phyloP scores from a whole-genome alignment of 2,113 vertebrate genomes.

The Columba janthina region DNA sequence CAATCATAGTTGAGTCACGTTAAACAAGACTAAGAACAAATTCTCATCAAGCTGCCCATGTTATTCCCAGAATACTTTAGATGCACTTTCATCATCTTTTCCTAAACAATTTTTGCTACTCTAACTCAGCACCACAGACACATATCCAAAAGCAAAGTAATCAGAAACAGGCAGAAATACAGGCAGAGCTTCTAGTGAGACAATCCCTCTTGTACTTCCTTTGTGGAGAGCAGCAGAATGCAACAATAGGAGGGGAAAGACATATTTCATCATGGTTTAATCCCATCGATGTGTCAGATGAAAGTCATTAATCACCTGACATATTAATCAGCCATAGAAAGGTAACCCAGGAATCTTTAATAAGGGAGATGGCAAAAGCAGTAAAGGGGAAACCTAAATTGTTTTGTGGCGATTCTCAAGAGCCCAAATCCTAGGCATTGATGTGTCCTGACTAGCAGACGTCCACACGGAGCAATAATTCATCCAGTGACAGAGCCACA shows the following conservation, averaged over 20 bases:
- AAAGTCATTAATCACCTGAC: constrained; percentile 39
- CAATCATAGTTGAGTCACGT: rapidly evolving
- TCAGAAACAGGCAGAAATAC: background rate
- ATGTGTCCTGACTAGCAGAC: background rate
- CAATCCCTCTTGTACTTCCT: background rate
- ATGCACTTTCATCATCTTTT: background rate
- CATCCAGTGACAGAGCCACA: background rate
- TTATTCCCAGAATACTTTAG: background rate
- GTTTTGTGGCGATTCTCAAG: background rate
- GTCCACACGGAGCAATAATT: background rate
- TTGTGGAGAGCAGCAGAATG: background rate
- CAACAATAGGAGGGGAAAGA: background rate
- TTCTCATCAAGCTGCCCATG: background rate
- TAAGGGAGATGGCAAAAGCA: background rate
- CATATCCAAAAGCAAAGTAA: background rate
- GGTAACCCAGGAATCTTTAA: background rate
- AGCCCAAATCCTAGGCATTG: background rate
- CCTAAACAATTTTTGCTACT: background rate
- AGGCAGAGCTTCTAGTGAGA: background rate
- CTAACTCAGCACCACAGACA: background rate
- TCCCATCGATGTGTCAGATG: background rate
- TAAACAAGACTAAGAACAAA: background rate
- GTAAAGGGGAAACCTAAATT: background rate
- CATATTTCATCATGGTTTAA: background rate
- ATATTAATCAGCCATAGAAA: background rate